A percentile compares a stretch with the other conserved stretches of the same genome.
Conservation (phyloP, 2,113 vertebrate genomes). For the Phaethornis superciliosus region DNA sequence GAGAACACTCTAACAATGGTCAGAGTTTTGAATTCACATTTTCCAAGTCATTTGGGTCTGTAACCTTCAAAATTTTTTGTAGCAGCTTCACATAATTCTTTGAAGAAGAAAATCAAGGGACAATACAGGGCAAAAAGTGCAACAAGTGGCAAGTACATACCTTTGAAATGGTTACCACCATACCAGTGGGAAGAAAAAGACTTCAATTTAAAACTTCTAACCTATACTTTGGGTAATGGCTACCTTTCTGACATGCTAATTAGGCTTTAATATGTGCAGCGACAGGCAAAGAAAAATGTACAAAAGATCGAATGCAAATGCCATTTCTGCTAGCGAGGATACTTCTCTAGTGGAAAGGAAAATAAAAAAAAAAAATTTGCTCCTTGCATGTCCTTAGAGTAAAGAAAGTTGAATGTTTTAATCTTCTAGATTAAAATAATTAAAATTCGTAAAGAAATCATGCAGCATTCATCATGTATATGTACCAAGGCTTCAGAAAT, state of each 20-base stretch:
- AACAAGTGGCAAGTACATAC: constrained; percentile 56
- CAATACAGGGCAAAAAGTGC: background rate
- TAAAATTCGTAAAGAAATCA: background rate
- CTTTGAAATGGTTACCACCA: background rate
- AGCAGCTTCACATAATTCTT: background rate
- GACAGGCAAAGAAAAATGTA: constrained; percentile 41
- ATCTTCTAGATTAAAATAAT: constrained; percentile 10
- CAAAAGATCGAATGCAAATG: constrained; percentile 56
- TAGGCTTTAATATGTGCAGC: constrained; percentile 42
- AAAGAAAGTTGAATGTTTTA: constrained; percentile 53
- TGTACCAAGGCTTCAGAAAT: background rate
- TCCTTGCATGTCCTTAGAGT: constrained; percentile 12
- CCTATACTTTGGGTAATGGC: constrained; percentile 52
- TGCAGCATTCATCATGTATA: background rate
- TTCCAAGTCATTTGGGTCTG: background rate
- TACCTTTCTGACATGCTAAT: constrained; percentile 64
- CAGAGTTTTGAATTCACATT: background rate
- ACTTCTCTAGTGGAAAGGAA: constrained; percentile 47
- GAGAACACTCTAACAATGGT: background rate
- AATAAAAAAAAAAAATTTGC: constrained; percentile 54
- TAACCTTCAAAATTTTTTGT: background rate
- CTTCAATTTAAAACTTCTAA: background rate
- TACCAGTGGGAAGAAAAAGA: background rate
- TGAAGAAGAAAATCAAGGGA: background rate
- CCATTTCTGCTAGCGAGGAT: constrained; percentile 38